Evolutionary conservation across 2,113 vertebrate genomes (phyloP), one percentile per base, ranked within the genome.

Genomic region (Chlorodrepanis virens): DNA sequence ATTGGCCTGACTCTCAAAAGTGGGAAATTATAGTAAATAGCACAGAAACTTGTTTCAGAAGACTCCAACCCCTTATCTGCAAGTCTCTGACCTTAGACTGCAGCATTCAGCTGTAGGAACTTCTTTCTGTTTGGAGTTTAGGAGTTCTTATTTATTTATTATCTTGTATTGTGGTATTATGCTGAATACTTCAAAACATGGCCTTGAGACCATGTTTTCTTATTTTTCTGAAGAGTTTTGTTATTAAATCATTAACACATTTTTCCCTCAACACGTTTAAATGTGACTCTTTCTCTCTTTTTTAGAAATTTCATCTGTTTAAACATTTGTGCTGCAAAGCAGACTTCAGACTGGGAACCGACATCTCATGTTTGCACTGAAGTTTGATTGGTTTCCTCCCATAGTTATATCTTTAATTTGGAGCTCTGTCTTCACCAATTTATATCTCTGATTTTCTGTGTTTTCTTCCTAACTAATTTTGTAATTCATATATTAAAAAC

Each of bases 301-400:
- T 87, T 80, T 45, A 80, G 59, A 90, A 63, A 72, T 89, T 87
- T 89, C 28, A 69, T 87, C 77, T 91, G 65, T 79, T 94, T 56
- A 94, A 93, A 80, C 63, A 94, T 72, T 88, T 93, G 87, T 83
- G 71, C 59, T 94, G 68, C 12, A 31, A 85, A 91, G 61, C 29
- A 80, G 60, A 31, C 31, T 90, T 96, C 63, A 86, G 19, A 77
- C 29, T 56, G 42, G 39, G 52, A 95, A 77, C 82, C 2, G 2
- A 67, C 45, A 53, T 84, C 39, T 90, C n/a, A 24, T 70, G 47
- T 77, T 94, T 92, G 64, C 45, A 65, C n/a, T 92, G 72, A 77
- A 61, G 39, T 86, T 83, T 86, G 47, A 82, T 71, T 91, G 68
- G 12, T 72, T 95, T 95, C 45, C 25, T 86, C 24, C 70, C 67